phyloP scores from a whole-genome alignment of 1,140 invertebrate species.

The Caerostris darwini region DNA sequence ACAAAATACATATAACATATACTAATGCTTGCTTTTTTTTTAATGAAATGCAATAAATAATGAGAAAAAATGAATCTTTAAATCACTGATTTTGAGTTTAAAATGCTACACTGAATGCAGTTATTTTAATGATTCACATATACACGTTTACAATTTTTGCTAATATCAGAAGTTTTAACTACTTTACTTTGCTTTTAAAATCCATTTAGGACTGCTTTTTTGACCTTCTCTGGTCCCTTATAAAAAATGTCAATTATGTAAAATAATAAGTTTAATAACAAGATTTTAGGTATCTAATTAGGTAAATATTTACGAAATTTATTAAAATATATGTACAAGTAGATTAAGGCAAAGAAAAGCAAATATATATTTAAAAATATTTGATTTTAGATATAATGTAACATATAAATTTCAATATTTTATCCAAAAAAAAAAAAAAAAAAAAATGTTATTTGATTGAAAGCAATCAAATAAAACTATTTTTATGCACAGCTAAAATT shows the following conservation, averaged over 20 bases:
- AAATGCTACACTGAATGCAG: background rate
- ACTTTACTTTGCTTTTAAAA: slow-evolving; percentile 52
- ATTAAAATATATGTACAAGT: too few relatives aligned
- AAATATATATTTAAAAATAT: too few relatives aligned
- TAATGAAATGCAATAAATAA: slow-evolving; percentile 10
- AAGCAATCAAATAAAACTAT: too few relatives aligned
- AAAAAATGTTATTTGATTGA: too few relatives aligned
- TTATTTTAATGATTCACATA: background rate
- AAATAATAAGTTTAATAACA: background rate
- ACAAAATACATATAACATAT: slow-evolving; percentile 47
- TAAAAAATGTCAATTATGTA: background rate
- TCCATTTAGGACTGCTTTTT: slow-evolving; percentile 25
- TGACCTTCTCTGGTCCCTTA: slow-evolving; percentile 34
- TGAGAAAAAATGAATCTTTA: background rate
- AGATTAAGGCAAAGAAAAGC: too few relatives aligned
- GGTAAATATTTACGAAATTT: background rate
- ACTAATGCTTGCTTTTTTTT: slow-evolving; percentile 56
- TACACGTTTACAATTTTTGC: slow-evolving; percentile 34
- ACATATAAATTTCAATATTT: too few relatives aligned
- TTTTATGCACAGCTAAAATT: too few relatives aligned
- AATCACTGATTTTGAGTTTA: slow-evolving; percentile 26
- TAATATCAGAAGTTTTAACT: slow-evolving; percentile 20
- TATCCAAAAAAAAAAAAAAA: too few relatives aligned
- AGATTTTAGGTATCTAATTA: background rate
- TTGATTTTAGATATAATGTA: too few relatives aligned